Conservation (phyloP, 2,888 invertebrate species). For the Seira ritae region DNA sequence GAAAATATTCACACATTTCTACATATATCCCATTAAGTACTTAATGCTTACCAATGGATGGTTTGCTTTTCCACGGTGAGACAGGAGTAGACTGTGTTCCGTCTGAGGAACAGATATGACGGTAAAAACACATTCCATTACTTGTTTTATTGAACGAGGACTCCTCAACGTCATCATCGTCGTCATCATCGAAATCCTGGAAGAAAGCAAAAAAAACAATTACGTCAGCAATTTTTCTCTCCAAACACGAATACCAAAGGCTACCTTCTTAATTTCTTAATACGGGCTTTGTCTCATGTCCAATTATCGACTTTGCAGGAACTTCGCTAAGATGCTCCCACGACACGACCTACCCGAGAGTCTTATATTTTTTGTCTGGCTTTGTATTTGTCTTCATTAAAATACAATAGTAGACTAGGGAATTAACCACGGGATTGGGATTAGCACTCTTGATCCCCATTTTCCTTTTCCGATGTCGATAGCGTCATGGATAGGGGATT, state of each 20-base stretch:
- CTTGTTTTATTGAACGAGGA: constrained; percentile 62
- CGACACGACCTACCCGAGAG: not conserved
- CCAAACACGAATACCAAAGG: not conserved
- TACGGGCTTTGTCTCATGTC: not conserved
- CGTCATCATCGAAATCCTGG: constrained; percentile 69
- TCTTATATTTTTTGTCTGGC: not conserved
- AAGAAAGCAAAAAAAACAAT: constrained; percentile 29
- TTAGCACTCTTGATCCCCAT: not conserved
- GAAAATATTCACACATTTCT: constrained; percentile 17
- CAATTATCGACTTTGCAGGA: not conserved
- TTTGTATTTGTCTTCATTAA: not conserved
- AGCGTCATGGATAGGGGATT: too few relatives aligned
- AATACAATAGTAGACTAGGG: not conserved
- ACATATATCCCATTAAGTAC: too few relatives aligned
- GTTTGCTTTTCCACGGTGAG: constrained; percentile 70
- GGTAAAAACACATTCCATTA: constrained; percentile 69
- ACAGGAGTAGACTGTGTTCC: constrained; percentile 71
- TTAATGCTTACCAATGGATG: constrained; percentile 52
- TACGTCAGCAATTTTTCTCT: constrained; percentile 9
- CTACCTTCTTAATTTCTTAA: too few relatives aligned
- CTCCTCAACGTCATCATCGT: constrained; percentile 67
- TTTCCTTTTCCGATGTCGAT: too few relatives aligned
- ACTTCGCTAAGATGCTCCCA: not conserved
- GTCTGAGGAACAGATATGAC: constrained; percentile 71
- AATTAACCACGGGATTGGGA: not conserved